phyloP scores from a whole-genome alignment of 1,140 invertebrate species.

The Zaprionus capensis region DNA sequence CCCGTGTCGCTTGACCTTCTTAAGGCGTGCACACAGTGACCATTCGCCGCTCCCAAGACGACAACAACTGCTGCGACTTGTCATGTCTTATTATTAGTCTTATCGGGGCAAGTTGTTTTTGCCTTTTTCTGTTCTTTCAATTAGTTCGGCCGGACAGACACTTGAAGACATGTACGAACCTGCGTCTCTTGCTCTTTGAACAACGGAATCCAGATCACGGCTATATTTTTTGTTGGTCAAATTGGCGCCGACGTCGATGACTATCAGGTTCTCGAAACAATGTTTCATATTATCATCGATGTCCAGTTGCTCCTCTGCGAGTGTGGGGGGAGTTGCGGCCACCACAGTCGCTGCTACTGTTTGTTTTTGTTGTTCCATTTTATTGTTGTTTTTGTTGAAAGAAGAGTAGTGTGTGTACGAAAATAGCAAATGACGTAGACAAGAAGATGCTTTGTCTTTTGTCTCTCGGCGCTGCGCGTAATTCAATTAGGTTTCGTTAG shows the following conservation, averaged over 20 bases:
- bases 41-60: conserved; percentile 59
- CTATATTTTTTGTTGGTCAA: conserved; percentile 97
- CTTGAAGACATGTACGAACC: conserved; percentile 85
- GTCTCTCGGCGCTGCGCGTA: conserved; percentile 35
- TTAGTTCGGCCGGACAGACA: conserved; percentile 18
- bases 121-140: conserved; percentile 15
- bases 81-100: conserved; percentile 56
- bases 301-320: conserved; percentile 65
- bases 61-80: conserved; percentile 30
- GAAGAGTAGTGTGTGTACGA: conserved; percentile 49
- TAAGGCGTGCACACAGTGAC: conserved; percentile 35
- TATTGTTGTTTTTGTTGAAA: conserved; percentile 7
- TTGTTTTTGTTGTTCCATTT: conserved; percentile 69
- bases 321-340: conserved; percentile 39
- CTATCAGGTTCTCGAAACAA: conserved; percentile 93
- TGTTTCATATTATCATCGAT: conserved; percentile 78
- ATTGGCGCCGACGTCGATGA: conserved; percentile 97
- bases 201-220: conserved; percentile 95
- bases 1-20: conserved; percentile 57
- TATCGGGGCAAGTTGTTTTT: conserved; percentile 39
- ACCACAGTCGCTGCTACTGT: conserved; percentile 26
- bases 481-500: conserved; percentile 67
- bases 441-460: conserved; percentile 58
- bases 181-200: conserved; percentile 96
- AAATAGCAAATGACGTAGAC: conserved; percentile 81